Conservation (phyloP, 1,140 invertebrate genomes). For the Polypedilum pembai region DNA sequence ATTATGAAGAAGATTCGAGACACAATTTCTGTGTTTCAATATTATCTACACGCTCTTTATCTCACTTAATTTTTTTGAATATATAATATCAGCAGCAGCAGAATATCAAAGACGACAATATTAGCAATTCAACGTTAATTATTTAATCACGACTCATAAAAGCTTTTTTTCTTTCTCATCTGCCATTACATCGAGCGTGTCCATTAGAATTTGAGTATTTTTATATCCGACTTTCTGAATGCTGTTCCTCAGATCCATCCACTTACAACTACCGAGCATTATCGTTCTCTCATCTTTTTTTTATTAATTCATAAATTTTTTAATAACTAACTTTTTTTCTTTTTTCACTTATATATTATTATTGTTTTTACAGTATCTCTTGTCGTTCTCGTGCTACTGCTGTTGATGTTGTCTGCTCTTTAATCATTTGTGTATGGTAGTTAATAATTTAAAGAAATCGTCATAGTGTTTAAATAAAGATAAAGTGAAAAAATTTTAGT, state of each 20-base stretch:
- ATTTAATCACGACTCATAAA: background rate
- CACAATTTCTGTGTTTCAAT: slow-evolving; percentile 1
- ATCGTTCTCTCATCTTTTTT: background rate
- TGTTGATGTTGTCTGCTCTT: background rate
- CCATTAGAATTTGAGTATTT: background rate
- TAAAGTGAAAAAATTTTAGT: background rate
- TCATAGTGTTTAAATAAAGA: background rate
- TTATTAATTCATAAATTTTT: slow-evolving; percentile 7
- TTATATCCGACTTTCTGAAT: background rate
- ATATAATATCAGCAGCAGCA: background rate
- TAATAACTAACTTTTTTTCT: background rate
- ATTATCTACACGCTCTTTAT: too few relatives aligned
- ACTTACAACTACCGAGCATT: too few relatives aligned
- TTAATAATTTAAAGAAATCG: slow-evolving; percentile 20
- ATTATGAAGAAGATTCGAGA: background rate
- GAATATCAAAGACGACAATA: background rate
- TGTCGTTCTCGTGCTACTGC: slow-evolving; percentile 5
- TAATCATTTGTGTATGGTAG: background rate
- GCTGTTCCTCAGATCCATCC: background rate
- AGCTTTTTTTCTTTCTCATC: background rate
- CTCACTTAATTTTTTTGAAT: background rate
- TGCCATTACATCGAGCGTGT: background rate
- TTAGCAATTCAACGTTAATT: background rate
- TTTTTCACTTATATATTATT: background rate
- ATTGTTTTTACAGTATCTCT: background rate